Evolutionary conservation across 2,888 invertebrate genomes (phyloP), one percentile per base, ranked within the genome.

Genomic region (Ennomos erosarius): DNA sequence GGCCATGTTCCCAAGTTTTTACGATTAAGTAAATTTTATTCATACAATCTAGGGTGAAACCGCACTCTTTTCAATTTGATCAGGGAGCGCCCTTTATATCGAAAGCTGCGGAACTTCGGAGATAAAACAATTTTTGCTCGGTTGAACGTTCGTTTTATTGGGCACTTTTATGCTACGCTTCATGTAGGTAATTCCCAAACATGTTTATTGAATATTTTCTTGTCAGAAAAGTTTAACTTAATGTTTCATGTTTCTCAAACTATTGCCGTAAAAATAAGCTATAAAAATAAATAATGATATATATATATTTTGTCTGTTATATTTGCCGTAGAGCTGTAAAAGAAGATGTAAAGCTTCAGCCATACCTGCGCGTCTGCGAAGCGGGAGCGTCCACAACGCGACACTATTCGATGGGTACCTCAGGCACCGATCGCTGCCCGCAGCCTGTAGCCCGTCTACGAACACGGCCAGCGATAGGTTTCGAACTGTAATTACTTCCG

Each of bases 1-100:
- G 73, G 62, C 67, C 62, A 57, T 58, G 70, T 64, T 63, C 65
- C 71, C 71, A 82, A 81, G 74, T 82, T 83, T 83, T 83, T 79
- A 78, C 82, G 83, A 83, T 84, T 82, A 81, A 78, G 79, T 82
- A 87, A 87, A 86, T 79, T 86, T 84, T 84, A 89, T 90, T 88
- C 87, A 88, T 88, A 83, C 79, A 81, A 76, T 67, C 70, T 67
- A 65, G 67, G 65, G 64, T 69, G 65, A 71, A 50, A 54, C 54
- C 67, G 64, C 73, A 77, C 75, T 78, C 76, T 84, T 87, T 85
- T 87, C 87, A 82, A 87, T 88, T 88, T 86, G 84, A 87, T 85
- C 84, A 54, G 46, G 50, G 84, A 83, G 80, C 79, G 76, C 79
- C 75, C 76, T 69, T 75, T 76, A 75, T 77, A 75, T 76, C 71